phyloP scores from a whole-genome alignment of 2,888 invertebrate species.

The Leptinotarsa rubiginosa region DNA sequence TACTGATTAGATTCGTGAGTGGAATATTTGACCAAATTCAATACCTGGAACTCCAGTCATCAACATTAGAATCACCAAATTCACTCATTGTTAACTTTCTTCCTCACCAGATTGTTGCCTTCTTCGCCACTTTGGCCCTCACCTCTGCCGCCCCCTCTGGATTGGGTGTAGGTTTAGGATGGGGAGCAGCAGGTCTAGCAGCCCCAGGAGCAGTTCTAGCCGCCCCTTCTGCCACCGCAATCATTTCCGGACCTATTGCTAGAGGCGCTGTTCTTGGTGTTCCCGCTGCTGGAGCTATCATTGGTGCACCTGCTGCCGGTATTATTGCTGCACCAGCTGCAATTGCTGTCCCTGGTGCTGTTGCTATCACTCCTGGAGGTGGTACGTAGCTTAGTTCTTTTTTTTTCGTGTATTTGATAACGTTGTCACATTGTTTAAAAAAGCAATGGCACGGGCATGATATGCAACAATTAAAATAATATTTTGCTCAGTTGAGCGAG shows the following conservation, averaged over 20 bases:
- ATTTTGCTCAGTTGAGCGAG: too few species aligned
- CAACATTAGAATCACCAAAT: too few species aligned
- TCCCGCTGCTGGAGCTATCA: slow-evolving; percentile 24
- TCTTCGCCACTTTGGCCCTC: slow-evolving; percentile 48
- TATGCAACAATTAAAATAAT: too few species aligned
- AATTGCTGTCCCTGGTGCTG: slow-evolving; percentile 43
- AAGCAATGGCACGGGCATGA: too few species aligned
- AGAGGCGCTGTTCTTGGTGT: slow-evolving; percentile 20
- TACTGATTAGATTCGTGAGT: too few species aligned
- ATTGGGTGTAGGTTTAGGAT: slow-evolving; percentile 37
- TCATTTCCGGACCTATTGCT: slow-evolving; percentile 39
- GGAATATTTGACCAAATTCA: too few species aligned
- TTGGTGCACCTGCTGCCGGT: slow-evolving; percentile 28
- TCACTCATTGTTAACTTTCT: too few species aligned
- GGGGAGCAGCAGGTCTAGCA: slow-evolving; percentile 21
- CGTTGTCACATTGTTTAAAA: too few species aligned
- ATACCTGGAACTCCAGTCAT: too few species aligned
- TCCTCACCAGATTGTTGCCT: slow-evolving; percentile 37
- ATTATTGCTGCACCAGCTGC: slow-evolving; percentile 25
- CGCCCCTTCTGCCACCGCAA: slow-evolving; percentile 37
- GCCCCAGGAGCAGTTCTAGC: slow-evolving; percentile 42
- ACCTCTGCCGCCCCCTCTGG: slow-evolving; percentile 47
- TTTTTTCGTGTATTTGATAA: not conserved
- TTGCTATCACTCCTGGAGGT: slow-evolving; percentile 47
- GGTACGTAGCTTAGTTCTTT: slow-evolving; percentile 30